Evolutionary conservation across 2,113 vertebrate genomes (phyloP).

Genomic region (Pogona vitticeps): DNA sequence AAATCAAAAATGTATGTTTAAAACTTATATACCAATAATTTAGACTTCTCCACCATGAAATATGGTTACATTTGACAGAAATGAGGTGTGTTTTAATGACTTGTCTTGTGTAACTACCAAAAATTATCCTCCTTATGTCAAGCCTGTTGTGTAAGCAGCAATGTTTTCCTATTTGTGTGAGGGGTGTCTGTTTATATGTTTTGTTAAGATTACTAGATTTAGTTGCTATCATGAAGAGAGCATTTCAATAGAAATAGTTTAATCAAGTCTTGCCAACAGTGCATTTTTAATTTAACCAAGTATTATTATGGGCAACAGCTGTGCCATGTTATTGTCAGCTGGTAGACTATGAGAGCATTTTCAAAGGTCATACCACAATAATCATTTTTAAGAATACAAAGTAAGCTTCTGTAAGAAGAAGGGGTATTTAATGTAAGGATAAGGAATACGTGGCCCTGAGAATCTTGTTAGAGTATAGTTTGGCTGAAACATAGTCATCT

Average conservation of each 20-base stretch:
- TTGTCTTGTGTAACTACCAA: constrained; percentile 17
- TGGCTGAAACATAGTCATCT: not conserved
- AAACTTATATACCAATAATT: constrained; percentile 4
- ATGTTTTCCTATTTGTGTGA: constrained; percentile 40
- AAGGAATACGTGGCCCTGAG: not conserved
- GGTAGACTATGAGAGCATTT: not conserved
- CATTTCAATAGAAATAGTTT: constrained; percentile 39
- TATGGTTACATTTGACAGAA: not conserved
- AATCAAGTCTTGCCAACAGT: constrained; percentile 46
- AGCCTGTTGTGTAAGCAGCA: constrained; percentile 41
- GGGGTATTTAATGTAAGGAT: not conserved
- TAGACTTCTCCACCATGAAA: not conserved
- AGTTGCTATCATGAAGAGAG: constrained; percentile 37
- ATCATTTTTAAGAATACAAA: not conserved
- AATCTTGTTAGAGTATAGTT: not conserved
- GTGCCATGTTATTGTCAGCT: constrained; percentile 38
- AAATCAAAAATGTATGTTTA: not conserved
- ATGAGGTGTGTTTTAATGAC: not conserved
- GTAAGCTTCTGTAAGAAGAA: not conserved
- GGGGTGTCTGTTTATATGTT: constrained; percentile 39
- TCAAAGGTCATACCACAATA: constrained; percentile 3
- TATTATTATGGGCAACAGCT: constrained; percentile 38
- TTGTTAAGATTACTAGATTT: constrained; percentile 43
- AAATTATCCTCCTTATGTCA: constrained; percentile 19
- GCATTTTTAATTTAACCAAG: constrained; percentile 28